phyloP scores from a whole-genome alignment of 2,888 invertebrate species.

The Argyresthia goedartella region DNA sequence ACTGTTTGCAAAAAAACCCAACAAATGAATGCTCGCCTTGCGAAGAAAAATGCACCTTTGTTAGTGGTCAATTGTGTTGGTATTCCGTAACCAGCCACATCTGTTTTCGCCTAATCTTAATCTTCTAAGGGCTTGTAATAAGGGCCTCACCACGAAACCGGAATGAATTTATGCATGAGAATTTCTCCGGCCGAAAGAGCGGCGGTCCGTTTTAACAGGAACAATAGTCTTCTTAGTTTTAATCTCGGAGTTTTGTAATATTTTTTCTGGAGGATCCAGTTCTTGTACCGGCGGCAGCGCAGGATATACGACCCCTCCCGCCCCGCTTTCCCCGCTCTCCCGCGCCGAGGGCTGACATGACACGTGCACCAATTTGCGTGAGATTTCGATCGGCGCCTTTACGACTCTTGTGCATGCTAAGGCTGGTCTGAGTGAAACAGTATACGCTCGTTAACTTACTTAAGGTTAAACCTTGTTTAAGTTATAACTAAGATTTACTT shows the following conservation, averaged over 20 bases:
- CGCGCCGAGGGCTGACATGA: conserved; percentile 23
- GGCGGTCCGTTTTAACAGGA: conserved; percentile 42
- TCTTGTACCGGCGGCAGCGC: conserved; percentile 30
- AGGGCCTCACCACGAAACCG: conserved; percentile 42
- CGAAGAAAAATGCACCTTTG: too few species aligned
- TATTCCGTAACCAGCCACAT: too few species aligned
- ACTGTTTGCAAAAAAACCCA: too few species aligned
- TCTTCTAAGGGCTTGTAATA: conserved; percentile 54
- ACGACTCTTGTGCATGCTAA: neutral
- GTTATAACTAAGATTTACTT: too few species aligned
- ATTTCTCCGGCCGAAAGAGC: conserved; percentile 36
- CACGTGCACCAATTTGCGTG: conserved; percentile 39
- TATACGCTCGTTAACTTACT: too few species aligned
- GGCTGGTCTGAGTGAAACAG: too few species aligned
- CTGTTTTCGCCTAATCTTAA: conserved; percentile 27
- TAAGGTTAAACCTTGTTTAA: too few species aligned
- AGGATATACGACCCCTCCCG: conserved; percentile 36
- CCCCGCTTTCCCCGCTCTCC: conserved; percentile 30
- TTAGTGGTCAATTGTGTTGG: too few species aligned
- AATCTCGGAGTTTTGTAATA: conserved; percentile 37
- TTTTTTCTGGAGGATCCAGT: conserved; percentile 44
- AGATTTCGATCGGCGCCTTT: conserved; percentile 23
- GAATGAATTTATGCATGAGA: conserved; percentile 68
- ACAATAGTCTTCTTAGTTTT: conserved; percentile 66
- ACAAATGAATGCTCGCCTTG: too few species aligned